A percentile compares a stretch with the other conserved stretches of the same genome.
Evolutionary conservation across 1,140 invertebrate genomes (phyloP).

Genomic region (Drosophila simulans): DNA sequence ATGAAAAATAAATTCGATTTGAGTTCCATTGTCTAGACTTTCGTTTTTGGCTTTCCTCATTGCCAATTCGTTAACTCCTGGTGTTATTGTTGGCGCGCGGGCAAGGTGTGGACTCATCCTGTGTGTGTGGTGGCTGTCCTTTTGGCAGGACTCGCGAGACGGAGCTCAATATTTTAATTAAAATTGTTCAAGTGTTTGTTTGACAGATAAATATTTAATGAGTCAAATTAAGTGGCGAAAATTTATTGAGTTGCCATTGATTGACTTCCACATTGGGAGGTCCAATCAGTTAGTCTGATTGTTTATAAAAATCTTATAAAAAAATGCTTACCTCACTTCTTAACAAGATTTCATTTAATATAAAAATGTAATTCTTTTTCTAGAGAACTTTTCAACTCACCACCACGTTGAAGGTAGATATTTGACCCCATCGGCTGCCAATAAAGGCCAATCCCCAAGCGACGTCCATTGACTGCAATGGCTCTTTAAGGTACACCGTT

Average conservation of each 20-base stretch:
- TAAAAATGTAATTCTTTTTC: background rate
- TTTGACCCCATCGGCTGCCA: constrained; percentile 77
- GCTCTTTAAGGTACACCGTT: constrained; percentile 76
- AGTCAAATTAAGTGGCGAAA: constrained; percentile 60
- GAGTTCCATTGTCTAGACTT: constrained; percentile 81
- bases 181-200: constrained; percentile 80
- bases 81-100: constrained; percentile 27
- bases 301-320: no score
- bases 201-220: constrained; percentile 78
- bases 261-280: constrained; percentile 3
- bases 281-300: background rate
- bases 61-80: constrained; percentile 74
- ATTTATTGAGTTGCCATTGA: constrained; percentile 21
- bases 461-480: constrained; percentile 76
- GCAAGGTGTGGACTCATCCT: constrained; percentile 59
- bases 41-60: constrained; percentile 70
- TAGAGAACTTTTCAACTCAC: constrained; percentile 52
- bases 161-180: constrained; percentile 75
- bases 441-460: constrained; percentile 71
- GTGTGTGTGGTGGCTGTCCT: constrained; percentile 29
- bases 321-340: no score
- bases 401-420: constrained; percentile 68
- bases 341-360: no score
- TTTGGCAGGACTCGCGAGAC: constrained; percentile 21
- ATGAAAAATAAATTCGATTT: constrained; percentile 77